Base-by-base conservation (phyloP, 2,888 invertebrate genomes). In the Spatulosminthurus flaviceps region DNA sequence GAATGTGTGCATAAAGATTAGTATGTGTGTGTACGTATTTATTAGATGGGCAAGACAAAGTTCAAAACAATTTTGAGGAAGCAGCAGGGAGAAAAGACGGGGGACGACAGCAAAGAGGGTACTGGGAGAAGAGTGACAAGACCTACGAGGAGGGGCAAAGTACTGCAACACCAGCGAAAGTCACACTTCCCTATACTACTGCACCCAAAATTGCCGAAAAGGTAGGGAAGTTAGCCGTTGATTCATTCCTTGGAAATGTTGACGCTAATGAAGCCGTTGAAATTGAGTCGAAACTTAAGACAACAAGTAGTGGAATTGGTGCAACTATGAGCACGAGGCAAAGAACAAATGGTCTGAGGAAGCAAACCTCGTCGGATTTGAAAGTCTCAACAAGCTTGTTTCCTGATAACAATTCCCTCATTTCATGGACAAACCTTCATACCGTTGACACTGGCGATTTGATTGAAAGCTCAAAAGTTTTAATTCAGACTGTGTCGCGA, bases 391-490 rank as follows among this genome's bases (percentile, higher is more conserved):
- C 64, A 64, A 64, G 26, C 24, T 22, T 64, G n/a, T 26, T 64
- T 16, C n/a, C 42, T 22, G n/a, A 29, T 9, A 70, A 29, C 21
- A 11, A 21, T 41, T 29, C 67, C 24, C 21, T n/a, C 43, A 43
- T 76, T 76, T 76, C 76, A 43, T 76, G 76, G 76, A 69, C 42
- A 41, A 76, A 67, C 28, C 76, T 76, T 16, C 67, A 76, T 69
- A 26, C 67, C 19, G 43, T 76, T n/a, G 76, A 76, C 43, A 76
- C 76, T 28, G 66, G 76, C 41, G 76, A 76, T 76, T 76, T 82
- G 61, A 81, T 84, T 42, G 82, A 80, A 78, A 82, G 80, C 77
- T 84, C 84, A 11, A 83, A 82, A 80, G 81, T 78, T 75, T 81
- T 84, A 72, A 74, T 84, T 28, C 81, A 82, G 69, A 82, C 82